phyloP scores from a whole-genome alignment of 53 echinoderm and acorn worm species.

The Temnopleurus reevesii region DNA sequence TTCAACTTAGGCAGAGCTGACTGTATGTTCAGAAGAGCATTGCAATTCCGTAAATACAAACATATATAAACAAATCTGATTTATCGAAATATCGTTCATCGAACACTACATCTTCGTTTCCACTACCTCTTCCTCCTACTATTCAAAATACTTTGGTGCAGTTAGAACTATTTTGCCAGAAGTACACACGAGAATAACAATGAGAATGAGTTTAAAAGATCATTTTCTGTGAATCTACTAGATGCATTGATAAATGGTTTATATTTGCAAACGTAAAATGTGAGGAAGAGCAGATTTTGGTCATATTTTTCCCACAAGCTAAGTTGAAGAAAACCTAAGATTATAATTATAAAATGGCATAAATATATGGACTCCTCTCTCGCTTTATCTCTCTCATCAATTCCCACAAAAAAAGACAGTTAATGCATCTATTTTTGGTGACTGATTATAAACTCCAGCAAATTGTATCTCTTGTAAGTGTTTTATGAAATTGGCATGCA shows the following conservation, averaged over 20 bases:
- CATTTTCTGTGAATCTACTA: not conserved
- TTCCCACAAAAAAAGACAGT: not conserved
- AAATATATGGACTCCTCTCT: not conserved
- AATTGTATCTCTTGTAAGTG: not conserved
- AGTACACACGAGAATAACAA: constrained; percentile 16
- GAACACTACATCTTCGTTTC: not conserved
- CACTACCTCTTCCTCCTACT: not conserved
- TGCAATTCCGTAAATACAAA: not conserved
- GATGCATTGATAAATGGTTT: not conserved
- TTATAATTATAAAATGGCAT: not conserved
- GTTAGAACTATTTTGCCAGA: not conserved
- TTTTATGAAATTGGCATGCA: not conserved
- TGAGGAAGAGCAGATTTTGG: constrained; percentile 23
- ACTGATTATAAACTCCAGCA: not conserved
- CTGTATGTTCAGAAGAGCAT: constrained; percentile 1
- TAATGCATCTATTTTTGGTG: not conserved
- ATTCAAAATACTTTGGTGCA: constrained; percentile 4
- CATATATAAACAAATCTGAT: constrained; percentile 34
- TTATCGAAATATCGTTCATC: not conserved
- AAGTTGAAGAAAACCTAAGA: not conserved
- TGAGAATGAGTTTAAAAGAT: not conserved
- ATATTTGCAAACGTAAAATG: not conserved
- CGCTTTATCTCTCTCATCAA: not conserved
- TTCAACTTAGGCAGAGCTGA: not conserved
- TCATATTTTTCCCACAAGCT: constrained; percentile 1